phyloP scores from a whole-genome alignment of 1,140 invertebrate species.

The Hydropsyche tenuis region DNA sequence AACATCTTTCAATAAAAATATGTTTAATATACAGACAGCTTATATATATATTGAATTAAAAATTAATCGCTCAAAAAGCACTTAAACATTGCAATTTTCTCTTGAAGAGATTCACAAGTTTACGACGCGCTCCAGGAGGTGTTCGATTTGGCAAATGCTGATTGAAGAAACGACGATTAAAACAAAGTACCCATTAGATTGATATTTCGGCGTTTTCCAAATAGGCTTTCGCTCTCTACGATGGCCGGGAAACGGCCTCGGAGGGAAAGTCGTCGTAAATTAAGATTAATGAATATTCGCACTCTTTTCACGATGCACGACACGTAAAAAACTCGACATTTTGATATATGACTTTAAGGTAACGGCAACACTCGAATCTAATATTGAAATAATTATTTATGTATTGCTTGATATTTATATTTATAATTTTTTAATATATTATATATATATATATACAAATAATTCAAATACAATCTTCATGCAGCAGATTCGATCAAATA shows the following conservation, averaged over 20 bases:
- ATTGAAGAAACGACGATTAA: conserved; percentile 22
- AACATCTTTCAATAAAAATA: too few relatives aligned
- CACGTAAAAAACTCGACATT: not conserved
- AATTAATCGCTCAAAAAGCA: too few relatives aligned
- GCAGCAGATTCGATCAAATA: too few relatives aligned
- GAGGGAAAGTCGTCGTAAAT: not conserved
- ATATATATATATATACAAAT: too few relatives aligned
- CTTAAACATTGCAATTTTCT: too few relatives aligned
- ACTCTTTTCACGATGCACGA: not conserved
- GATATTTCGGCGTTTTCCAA: conserved; percentile 14
- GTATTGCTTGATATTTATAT: too few relatives aligned
- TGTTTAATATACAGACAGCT: too few relatives aligned
- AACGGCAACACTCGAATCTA: not conserved
- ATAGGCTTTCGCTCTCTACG: not conserved
- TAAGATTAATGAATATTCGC: conserved; percentile 24
- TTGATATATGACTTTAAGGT: not conserved
- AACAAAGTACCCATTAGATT: conserved; percentile 24
- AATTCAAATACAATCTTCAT: too few relatives aligned
- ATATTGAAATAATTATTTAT: too few relatives aligned
- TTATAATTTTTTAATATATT: too few relatives aligned
- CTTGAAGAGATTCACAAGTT: too few relatives aligned
- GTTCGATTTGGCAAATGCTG: not conserved
- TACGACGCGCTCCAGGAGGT: not conserved
- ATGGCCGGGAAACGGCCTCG: not conserved
- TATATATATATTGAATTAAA: too few relatives aligned